Percentiles rank a stretch among this genome's conserved stretches.
phyloP scores from a whole-genome alignment of 2,113 vertebrate genomes.

The Ictalurus punctatus region DNA sequence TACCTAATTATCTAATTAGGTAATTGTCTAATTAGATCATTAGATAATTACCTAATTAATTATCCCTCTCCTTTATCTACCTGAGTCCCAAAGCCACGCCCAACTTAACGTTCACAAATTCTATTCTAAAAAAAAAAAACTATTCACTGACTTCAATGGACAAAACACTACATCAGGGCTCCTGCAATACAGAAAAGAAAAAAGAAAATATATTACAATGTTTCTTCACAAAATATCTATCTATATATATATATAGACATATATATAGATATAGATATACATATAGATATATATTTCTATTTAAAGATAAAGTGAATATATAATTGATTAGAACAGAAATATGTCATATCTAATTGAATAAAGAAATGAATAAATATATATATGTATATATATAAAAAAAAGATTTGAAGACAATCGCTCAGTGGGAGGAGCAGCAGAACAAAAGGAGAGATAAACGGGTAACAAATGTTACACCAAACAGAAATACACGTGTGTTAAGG shows the following conservation, averaged over 20 bases:
- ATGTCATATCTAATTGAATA: conserved; percentile 75
- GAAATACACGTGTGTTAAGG: conserved; percentile 27
- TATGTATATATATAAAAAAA: conserved; percentile 33
- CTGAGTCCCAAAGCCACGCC: conserved; percentile 69
- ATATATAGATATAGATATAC: neutral
- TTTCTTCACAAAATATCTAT: conserved; percentile 74
- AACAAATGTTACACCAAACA: conserved; percentile 55
- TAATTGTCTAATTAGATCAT: too few species aligned
- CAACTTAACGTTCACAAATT: conserved; percentile 63
- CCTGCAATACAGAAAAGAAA: conserved; percentile 75
- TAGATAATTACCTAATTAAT: too few species aligned
- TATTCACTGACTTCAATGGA: conserved; percentile 69
- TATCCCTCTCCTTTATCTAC: conserved; percentile 42
- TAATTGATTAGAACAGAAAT: conserved; percentile 76
- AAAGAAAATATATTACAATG: conserved; percentile 71
- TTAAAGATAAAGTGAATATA: conserved; percentile 80
- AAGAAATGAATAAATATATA: conserved; percentile 64
- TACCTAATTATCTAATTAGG: too few species aligned
- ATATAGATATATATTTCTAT: conserved; percentile 78
- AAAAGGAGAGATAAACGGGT: conserved; percentile 62
- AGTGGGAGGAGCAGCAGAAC: conserved; percentile 64
- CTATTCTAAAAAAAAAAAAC: conserved; percentile 63
- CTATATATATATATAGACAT: neutral
- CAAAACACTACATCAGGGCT: conserved; percentile 76
- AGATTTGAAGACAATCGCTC: conserved; percentile 80